A percentile compares a stretch with the other conserved stretches of the same genome.
These are phyloP conservation scores for Uloborus plumipes DNA, from an alignment of 2,888 invertebrate species.

Conservation along the genomic window DNA sequence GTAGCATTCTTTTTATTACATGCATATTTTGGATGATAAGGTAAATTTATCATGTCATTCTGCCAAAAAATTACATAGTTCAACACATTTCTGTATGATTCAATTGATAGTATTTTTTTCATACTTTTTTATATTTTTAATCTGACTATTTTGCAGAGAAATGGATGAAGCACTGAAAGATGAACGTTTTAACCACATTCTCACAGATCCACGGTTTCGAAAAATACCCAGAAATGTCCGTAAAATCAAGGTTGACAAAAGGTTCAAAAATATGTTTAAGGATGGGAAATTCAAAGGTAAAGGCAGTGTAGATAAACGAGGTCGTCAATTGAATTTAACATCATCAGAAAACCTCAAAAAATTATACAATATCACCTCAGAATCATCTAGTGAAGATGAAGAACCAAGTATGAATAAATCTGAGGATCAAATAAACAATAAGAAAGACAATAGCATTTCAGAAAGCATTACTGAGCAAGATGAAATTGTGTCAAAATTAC, in stretches of 20 bases:
- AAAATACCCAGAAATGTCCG: slow-evolving; percentile 85
- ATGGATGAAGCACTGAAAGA: slow-evolving; percentile 75
- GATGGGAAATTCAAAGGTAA: slow-evolving; percentile 91
- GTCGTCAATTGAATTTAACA: slow-evolving; percentile 83
- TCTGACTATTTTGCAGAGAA: slow-evolving; percentile 11
- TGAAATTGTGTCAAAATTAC: no score
- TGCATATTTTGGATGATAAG: no score
- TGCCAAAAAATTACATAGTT: no score
- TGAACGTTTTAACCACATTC: slow-evolving; percentile 85
- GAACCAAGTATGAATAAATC: slow-evolving; percentile 64
- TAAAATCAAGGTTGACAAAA: slow-evolving; percentile 93
- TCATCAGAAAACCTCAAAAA: slow-evolving; percentile 86
- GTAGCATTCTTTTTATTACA: no score
- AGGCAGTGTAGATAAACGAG: slow-evolving; percentile 92
- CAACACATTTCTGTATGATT: no score
- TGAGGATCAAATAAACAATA: slow-evolving; percentile 61
- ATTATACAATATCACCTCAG: slow-evolving; percentile 81
- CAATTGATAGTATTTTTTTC: not conserved
- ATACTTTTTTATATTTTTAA: slow-evolving; percentile 7
- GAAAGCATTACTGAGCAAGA: no score
- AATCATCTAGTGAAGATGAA: slow-evolving; percentile 70
- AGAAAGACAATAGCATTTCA: slow-evolving; percentile 1
- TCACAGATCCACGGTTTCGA: slow-evolving; percentile 88
- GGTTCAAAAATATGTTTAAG: slow-evolving; percentile 93
- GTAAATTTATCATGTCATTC: no score